These are phyloP conservation scores for Latrodectus elegans DNA, from an alignment of 2,888 invertebrate species.

Conservation along the genomic window DNA sequence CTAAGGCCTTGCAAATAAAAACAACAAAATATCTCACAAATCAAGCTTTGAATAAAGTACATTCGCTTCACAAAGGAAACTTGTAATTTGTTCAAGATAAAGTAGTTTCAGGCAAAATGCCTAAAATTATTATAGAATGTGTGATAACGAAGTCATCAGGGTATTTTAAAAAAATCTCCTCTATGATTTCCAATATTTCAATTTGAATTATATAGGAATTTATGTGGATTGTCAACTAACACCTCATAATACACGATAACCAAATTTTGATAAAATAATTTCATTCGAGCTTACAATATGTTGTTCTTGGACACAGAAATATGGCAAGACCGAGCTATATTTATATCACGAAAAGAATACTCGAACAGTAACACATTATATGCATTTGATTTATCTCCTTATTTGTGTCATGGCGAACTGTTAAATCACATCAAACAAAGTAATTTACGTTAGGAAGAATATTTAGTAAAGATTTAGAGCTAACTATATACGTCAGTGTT, in stretches of 20 bases:
- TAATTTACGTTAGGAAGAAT: constrained; percentile 17
- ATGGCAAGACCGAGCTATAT: constrained; percentile 10
- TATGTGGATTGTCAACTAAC: constrained; percentile 35
- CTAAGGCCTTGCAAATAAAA: constrained; percentile 11
- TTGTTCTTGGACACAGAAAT: constrained; percentile 71
- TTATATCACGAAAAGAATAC: constrained; percentile 22
- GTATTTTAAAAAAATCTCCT: background rate
- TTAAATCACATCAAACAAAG: constrained; percentile 16
- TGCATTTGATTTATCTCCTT: constrained; percentile 34
- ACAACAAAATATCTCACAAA: constrained; percentile 31
- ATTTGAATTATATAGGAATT: constrained; percentile 10
- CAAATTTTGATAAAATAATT: constrained; percentile 14
- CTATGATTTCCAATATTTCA: constrained; percentile 10
- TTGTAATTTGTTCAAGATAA: constrained; percentile 72
- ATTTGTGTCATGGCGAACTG: constrained; percentile 56
- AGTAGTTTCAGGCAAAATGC: constrained; percentile 72
- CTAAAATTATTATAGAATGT: constrained; percentile 38
- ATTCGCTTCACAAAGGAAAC: constrained; percentile 38
- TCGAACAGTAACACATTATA: background rate
- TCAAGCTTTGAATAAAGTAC: constrained; percentile 19
- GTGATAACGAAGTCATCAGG: background rate
- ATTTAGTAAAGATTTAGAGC: background rate
- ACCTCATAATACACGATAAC: constrained; percentile 3
- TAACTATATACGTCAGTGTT: too few relatives aligned
- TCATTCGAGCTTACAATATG: constrained; percentile 71